phyloP scores from a whole-genome alignment of 2,113 vertebrate genomes.

The Scalopus aquaticus region DNA sequence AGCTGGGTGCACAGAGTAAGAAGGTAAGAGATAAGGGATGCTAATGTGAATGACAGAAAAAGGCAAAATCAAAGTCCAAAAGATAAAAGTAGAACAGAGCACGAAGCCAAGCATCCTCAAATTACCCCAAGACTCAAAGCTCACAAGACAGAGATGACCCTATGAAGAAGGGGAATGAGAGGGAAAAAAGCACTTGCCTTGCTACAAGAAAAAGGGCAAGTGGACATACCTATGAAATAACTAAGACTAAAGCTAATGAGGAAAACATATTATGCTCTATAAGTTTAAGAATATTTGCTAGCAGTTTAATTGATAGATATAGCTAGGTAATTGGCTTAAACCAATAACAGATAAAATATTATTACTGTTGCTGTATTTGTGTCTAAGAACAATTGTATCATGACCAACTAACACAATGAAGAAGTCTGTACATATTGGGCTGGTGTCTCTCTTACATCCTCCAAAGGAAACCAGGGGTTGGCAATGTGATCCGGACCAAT shows the following conservation, averaged over 20 bases:
- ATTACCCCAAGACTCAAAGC: background rate
- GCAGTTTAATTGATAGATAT: background rate
- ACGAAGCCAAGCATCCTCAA: background rate
- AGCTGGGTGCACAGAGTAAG: background rate
- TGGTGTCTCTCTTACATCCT: background rate
- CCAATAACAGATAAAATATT: background rate
- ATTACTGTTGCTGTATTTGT: background rate
- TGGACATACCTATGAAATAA: background rate
- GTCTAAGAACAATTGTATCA: background rate
- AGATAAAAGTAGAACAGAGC: background rate
- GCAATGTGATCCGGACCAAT: background rate
- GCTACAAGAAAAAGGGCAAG: background rate
- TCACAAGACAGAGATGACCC: background rate
- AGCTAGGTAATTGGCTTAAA: background rate
- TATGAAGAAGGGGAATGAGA: background rate
- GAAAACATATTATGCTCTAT: background rate
- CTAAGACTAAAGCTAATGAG: slow-evolving; percentile 3
- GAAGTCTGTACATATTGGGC: background rate
- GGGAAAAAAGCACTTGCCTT: background rate
- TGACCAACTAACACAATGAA: background rate
- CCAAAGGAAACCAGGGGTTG: background rate
- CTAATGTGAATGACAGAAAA: background rate
- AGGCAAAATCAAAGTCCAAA: background rate
- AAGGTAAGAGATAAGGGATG: background rate
- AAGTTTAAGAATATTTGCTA: background rate